Percentiles rank a stretch among this genome's conserved stretches.
phyloP scores from a whole-genome alignment of 2,888 invertebrate species.

The Lasioglossum lativentre region DNA sequence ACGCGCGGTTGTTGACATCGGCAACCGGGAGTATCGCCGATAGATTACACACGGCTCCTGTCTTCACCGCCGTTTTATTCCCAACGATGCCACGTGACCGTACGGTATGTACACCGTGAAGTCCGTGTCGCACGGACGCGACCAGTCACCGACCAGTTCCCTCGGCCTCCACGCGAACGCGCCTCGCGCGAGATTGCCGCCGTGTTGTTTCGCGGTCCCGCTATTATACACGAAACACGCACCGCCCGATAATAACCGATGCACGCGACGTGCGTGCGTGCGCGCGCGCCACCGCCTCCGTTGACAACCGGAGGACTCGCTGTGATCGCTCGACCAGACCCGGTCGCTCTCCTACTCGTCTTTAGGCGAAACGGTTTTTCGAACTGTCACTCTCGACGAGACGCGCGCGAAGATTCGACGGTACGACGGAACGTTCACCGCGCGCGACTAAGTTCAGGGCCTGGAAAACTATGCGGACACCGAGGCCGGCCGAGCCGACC shows the following conservation, averaged over 20 bases:
- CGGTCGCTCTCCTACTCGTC: background rate
- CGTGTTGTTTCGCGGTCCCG: slow-evolving; percentile 25
- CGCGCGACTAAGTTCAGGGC: slow-evolving; percentile 72
- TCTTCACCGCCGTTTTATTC: slow-evolving; percentile 38
- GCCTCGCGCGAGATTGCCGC: slow-evolving; percentile 31
- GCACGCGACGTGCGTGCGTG: background rate
- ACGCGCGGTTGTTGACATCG: slow-evolving; percentile 44
- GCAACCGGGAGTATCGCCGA: slow-evolving; percentile 4
- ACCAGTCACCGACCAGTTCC: slow-evolving; percentile 41
- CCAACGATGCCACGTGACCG: slow-evolving; percentile 56
- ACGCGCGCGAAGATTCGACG: slow-evolving; percentile 68
- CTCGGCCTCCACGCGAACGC: slow-evolving; percentile 50
- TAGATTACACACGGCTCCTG: slow-evolving; percentile 4
- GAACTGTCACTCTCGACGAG: slow-evolving; percentile 66
- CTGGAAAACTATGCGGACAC: slow-evolving; percentile 63
- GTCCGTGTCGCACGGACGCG: slow-evolving; percentile 54
- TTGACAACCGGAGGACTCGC: slow-evolving; percentile 9
- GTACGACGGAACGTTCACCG: slow-evolving; percentile 71
- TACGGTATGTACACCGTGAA: slow-evolving; percentile 46
- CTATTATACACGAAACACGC: slow-evolving; percentile 13
- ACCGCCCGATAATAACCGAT: background rate
- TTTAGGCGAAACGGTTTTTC: slow-evolving; percentile 46
- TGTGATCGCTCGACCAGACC: background rate
- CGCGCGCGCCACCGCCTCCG: background rate
- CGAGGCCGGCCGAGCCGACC: slow-evolving; percentile 39